Evolutionary conservation across 2,888 invertebrate genomes (phyloP).

Genomic region (Conus canariensis): DNA sequence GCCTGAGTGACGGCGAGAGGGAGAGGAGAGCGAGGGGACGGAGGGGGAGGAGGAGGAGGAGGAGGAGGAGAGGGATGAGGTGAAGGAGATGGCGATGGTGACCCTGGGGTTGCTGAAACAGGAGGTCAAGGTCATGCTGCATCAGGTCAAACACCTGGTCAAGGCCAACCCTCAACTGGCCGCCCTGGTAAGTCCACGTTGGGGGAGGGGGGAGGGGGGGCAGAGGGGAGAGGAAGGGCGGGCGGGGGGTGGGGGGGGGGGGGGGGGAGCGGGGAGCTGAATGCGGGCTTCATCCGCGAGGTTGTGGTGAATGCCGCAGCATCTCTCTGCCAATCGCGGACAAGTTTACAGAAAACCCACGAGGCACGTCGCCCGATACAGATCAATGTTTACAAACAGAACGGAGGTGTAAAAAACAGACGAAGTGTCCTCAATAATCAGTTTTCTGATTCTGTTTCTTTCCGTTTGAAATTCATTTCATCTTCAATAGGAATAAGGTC

Average conservation of each 20-base stretch:
- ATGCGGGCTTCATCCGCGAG: too few relatives aligned
- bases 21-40: background rate
- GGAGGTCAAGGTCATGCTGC: constrained; percentile 55
- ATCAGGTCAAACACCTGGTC: constrained; percentile 60
- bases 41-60: background rate
- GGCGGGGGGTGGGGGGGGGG: background rate
- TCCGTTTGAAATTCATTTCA: too few relatives aligned
- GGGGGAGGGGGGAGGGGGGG: background rate
- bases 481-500: too few relatives aligned
- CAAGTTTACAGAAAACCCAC: too few relatives aligned
- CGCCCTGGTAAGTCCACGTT: background rate
- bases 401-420: too few relatives aligned
- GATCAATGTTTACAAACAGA: too few relatives aligned
- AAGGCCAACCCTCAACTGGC: constrained; percentile 56
- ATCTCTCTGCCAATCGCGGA: too few relatives aligned
- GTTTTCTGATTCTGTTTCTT: too few relatives aligned
- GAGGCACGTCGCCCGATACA: too few relatives aligned
- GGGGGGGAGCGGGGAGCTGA: background rate
- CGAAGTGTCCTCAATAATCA: too few relatives aligned
- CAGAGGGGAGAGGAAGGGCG: background rate
- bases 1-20: background rate
- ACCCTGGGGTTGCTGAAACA: constrained; percentile 58
- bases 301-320: too few relatives aligned
- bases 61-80: constrained; percentile 12
- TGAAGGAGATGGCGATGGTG: constrained; percentile 51